These are phyloP conservation scores for Aldabrachelys gigantea DNA, from an alignment of 2,113 vertebrate species.

Conservation along the genomic window DNA sequence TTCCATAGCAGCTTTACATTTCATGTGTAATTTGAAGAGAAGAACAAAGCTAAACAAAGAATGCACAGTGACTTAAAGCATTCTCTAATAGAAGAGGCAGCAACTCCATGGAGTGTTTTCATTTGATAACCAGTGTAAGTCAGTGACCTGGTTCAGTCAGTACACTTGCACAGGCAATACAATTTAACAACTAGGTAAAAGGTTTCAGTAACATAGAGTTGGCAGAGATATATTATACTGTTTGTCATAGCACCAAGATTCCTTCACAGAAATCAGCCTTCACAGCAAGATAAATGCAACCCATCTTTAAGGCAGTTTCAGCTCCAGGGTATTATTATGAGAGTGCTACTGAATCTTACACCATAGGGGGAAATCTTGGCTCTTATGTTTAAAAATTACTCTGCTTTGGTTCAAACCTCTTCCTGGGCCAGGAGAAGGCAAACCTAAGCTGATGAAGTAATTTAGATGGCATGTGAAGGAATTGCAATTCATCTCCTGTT, in stretches of 20 bases:
- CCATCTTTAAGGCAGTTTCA: background rate
- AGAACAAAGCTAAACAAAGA: conserved; percentile 50
- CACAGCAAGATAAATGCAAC: conserved; percentile 23
- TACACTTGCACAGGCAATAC: conserved; percentile 25
- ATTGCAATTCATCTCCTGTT: conserved; percentile 9
- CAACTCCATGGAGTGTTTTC: background rate
- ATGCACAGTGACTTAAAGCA: background rate
- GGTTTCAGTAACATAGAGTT: conserved; percentile 50
- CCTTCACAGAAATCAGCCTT: conserved; percentile 43
- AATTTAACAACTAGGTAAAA: conserved; percentile 40
- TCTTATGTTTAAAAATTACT: conserved; percentile 54
- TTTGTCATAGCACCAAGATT: conserved; percentile 43
- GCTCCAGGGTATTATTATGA: background rate
- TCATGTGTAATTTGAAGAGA: background rate
- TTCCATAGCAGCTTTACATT: conserved; percentile 42
- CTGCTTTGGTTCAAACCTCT: conserved; percentile 30
- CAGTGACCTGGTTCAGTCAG: background rate
- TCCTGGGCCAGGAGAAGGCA: background rate
- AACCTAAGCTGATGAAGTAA: background rate
- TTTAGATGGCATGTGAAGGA: conserved; percentile 36
- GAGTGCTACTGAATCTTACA: conserved; percentile 11
- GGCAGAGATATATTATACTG: conserved; percentile 15
- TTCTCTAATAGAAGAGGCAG: background rate
- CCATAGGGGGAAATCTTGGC: conserved; percentile 42
- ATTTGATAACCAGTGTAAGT: background rate